Base-by-base conservation (phyloP, 2,888 invertebrate species). In the Thereva unica region DNA sequence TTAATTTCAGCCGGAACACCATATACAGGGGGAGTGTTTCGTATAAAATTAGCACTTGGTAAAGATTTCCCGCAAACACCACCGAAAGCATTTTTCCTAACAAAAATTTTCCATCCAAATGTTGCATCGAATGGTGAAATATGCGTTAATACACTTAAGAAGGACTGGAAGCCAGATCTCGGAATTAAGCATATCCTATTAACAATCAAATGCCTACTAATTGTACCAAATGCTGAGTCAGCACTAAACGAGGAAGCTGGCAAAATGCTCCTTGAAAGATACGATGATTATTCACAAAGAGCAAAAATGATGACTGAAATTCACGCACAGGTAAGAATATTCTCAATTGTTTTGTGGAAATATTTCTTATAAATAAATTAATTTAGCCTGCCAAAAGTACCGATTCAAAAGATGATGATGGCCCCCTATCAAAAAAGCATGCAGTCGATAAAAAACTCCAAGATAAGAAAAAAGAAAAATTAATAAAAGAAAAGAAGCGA, bases 161-260 rank as follows among this genome's bases (percentile, higher is more conserved):
- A 92, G 83, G 97, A 96, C 84, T 97, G 97, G 97, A 93, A 93
- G 79, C 89, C 95, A 70, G 94, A 95, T 84, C 88, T 95, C 78
- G 97, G 97, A 78, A 92, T 97, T 71, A 93, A 91, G 85, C 96
- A 97, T 82, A 92, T 96, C 82, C 85, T 97, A 78, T 83, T 95
- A 81, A 93, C 96, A 70, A 89, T 97, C 70, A 93, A 93, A 84
- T 97, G 97, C 85, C 87, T 97, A 78, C 86, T 97, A 73, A 97
- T 97, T 82, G 95, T 95, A 78, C 97, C 97, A 78, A 97, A 97
- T 86, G 90, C 96, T 5, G 97, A 97, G 83, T 97, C 96, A 67
- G 97, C 97, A 73, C 86, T 97, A 74, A 97, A 97, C 81, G 97
- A 96, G 79, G 97, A 97, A 82, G 97, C 97, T 66, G 97, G 96